These are phyloP conservation scores for Bombus fervidus DNA, from an alignment of 1,140 invertebrate genomes.

Conservation along the genomic window DNA sequence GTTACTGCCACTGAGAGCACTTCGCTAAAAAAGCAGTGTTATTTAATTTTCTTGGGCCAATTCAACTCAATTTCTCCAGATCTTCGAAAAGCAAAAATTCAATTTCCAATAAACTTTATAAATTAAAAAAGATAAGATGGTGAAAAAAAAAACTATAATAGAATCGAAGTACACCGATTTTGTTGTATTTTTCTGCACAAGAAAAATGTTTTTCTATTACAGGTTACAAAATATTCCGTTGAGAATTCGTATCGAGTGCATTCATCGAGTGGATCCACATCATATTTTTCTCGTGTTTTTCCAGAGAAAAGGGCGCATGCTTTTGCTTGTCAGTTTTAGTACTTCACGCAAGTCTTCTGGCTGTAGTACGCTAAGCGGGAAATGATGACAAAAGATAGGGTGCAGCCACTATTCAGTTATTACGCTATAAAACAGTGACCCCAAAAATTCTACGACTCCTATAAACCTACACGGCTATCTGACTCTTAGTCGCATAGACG, in stretches of 20 bases:
- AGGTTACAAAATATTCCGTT: not conserved
- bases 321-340: conserved; percentile 27
- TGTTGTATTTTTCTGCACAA: not conserved
- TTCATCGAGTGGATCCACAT: not conserved
- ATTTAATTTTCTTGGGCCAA: not conserved
- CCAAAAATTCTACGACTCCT: conserved; percentile 40
- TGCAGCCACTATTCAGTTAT: conserved; percentile 29
- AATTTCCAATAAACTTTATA: not conserved
- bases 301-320: not conserved
- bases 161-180: not conserved
- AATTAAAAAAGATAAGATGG: not conserved
- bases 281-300: not conserved
- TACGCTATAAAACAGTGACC: conserved; percentile 25
- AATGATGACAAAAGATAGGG: conserved; percentile 34
- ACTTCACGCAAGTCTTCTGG: too few species aligned
- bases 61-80: too few species aligned
- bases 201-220: not conserved
- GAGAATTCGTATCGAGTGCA: not conserved
- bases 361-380: conserved; percentile 11
- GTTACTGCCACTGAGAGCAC: not conserved
- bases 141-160: too few species aligned
- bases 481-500: conserved; percentile 13
- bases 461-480: not conserved
- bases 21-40: not conserved
- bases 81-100: not conserved